phyloP scores from a whole-genome alignment of 92 coral and sea anemone species.

The Bergia sp. region DNA sequence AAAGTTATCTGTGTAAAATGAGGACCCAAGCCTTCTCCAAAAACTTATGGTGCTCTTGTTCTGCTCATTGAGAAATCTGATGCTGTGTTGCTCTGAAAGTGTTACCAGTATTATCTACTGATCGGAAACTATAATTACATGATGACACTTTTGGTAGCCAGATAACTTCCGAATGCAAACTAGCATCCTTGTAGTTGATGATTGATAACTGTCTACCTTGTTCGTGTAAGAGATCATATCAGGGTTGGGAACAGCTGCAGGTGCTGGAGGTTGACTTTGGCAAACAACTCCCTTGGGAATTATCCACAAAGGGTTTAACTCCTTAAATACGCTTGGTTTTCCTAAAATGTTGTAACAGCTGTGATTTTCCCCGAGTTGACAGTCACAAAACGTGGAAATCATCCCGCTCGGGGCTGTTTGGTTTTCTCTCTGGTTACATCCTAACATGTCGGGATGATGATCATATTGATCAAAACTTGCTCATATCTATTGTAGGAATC shows the following conservation, averaged over 20 bases:
- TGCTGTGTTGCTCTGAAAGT: slow-evolving; percentile 50
- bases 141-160: slow-evolving; percentile 47
- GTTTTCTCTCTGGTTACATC: too few relatives aligned
- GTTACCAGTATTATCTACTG: slow-evolving; percentile 50
- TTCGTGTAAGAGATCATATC: slow-evolving; percentile 13
- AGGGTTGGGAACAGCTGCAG: slow-evolving; percentile 50
- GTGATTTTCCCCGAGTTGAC: slow-evolving; percentile 57
- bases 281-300: slow-evolving; percentile 42
- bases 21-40: slow-evolving; percentile 71
- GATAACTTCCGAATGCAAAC: slow-evolving; percentile 25
- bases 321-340: slow-evolving; percentile 64
- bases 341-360: slow-evolving; percentile 47
- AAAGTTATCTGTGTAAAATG: slow-evolving; percentile 51
- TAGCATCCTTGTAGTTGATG: slow-evolving; percentile 49
- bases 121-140: slow-evolving; percentile 63
- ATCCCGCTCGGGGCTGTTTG: not conserved
- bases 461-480: too few relatives aligned
- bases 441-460: too few relatives aligned
- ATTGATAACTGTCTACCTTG: slow-evolving; percentile 46
- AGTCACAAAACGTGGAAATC: slow-evolving; percentile 59
- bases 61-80: slow-evolving; percentile 61
- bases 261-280: slow-evolving; percentile 5
- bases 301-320: slow-evolving; percentile 50
- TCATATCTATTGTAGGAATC: too few relatives aligned
- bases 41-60: slow-evolving; percentile 60